Base-by-base conservation (phyloP, 2,113 vertebrate species). In the Anseranas semipalmata region DNA sequence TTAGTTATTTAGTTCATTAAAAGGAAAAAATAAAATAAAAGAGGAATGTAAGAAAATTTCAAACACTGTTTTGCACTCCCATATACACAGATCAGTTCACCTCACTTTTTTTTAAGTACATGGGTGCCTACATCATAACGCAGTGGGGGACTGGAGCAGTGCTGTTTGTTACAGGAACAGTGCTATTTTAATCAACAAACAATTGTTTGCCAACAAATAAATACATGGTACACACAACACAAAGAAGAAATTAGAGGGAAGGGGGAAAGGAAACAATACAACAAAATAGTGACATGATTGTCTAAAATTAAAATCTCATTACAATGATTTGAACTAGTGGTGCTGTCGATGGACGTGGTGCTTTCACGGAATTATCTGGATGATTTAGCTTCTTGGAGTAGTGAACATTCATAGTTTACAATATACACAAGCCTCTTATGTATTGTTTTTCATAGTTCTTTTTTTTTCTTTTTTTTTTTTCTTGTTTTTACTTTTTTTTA, bases 131-230 rank as follows among this genome's bases (percentile, higher is more conserved):
- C 87, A 97, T 98, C 17, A 17, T 96, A 97, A 96, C 92, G 94
- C 97, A 98, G 98, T 96, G 97, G 98, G 97, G 97, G 98, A 98
- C 98, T 97, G 98, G 98, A 99, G 99, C 99, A 99, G 99, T 99
- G 99, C 99, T 99, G 98, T 99, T 95, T 93, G 97, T 97, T 95
- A 97, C 4, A 94, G 98, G 98, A 99, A 99, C 99, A 99, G 99
- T 99, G 99, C 99, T 99, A 98, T 88, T 96, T 98, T 95, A 98
- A 99, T 99, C 99, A 99, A 99, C 99, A 99, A 99, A 99, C 99
- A 98, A 99, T 97, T 98, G 98, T 99, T 99, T 99, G 98, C 98
- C 98, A 99, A 99, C 98, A 99, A 99, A 99, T 99, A 99, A 99
- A 99, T 99, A 99, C 99, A 99, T 97, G 98, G 98, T 98, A 99